These are phyloP conservation scores for Silvanus unidentatus DNA, from an alignment of 2,888 invertebrate species.

Conservation along the genomic window DNA sequence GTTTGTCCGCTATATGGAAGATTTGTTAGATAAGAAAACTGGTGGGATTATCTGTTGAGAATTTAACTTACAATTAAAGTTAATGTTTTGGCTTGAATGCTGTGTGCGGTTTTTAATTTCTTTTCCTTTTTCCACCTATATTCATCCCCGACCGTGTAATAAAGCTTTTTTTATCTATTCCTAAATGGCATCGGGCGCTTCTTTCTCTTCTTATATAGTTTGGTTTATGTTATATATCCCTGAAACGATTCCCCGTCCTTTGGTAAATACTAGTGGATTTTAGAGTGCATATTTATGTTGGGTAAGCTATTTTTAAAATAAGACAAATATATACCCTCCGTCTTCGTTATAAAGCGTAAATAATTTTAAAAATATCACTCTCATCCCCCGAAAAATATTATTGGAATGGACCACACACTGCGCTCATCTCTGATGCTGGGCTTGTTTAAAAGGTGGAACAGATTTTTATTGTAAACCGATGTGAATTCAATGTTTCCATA, in stretches of 20 bases:
- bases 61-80: slow-evolving; percentile 38
- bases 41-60: slow-evolving; percentile 32
- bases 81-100: slow-evolving; percentile 31
- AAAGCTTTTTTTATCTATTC: neutral
- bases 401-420: slow-evolving; percentile 1
- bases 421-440: neutral
- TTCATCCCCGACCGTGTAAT: neutral
- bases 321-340: too few species aligned
- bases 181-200: neutral
- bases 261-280: too few species aligned
- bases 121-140: slow-evolving; percentile 9
- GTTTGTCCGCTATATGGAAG: slow-evolving; percentile 26
- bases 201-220: too few species aligned
- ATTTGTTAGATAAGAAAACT: slow-evolving; percentile 28
- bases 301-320: too few species aligned
- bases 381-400: neutral
- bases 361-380: slow-evolving; percentile 1
- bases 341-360: neutral
- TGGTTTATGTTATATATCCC: too few species aligned
- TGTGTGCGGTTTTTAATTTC: slow-evolving; percentile 20
- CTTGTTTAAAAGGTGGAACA: too few species aligned
- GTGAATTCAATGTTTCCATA: too few species aligned
- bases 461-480: too few species aligned
- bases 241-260: too few species aligned
- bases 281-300: too few species aligned